Percentiles rank a stretch among this genome's conserved stretches.
These are phyloP conservation scores for Parapristionchus giblindavisi DNA, from an alignment of 2,888 invertebrate species.

Conservation along the genomic window DNA sequence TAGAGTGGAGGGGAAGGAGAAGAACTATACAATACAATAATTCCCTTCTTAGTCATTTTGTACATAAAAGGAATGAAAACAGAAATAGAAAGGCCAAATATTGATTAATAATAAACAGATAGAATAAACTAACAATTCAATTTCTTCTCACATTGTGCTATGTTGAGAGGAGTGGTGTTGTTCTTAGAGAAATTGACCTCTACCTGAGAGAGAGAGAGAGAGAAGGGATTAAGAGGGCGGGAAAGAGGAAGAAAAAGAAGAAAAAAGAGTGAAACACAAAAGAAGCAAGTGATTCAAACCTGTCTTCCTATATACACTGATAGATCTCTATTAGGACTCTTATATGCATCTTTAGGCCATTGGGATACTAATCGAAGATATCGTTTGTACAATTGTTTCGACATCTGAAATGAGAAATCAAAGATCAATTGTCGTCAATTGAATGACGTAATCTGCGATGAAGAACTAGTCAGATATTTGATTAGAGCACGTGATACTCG, in stretches of 20 bases:
- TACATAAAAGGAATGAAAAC: too few relatives aligned
- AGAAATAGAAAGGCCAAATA: background rate
- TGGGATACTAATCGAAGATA: slow-evolving; percentile 56
- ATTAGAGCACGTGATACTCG: too few relatives aligned
- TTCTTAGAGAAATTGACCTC: slow-evolving; percentile 20
- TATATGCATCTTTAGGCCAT: slow-evolving; percentile 62
- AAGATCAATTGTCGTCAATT: background rate
- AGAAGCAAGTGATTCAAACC: too few relatives aligned
- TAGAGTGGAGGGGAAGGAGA: too few relatives aligned
- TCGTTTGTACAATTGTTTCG: slow-evolving; percentile 59
- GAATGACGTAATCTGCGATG: background rate
- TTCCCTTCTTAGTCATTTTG: too few relatives aligned
- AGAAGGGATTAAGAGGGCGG: too few relatives aligned
- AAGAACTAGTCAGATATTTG: background rate
- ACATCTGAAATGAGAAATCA: slow-evolving; percentile 42
- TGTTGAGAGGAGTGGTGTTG: slow-evolving; percentile 3
- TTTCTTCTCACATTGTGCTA: slow-evolving; percentile 32
- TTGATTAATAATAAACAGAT: background rate
- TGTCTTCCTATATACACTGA: slow-evolving; percentile 27
- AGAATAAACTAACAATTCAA: slow-evolving; percentile 6
- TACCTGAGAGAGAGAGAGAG: background rate
- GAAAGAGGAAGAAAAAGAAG: too few relatives aligned
- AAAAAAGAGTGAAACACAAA: too few relatives aligned
- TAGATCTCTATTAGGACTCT: slow-evolving; percentile 45
- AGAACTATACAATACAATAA: too few relatives aligned